Percentiles rank a stretch among this genome's conserved stretches.
Evolutionary conservation across 1,140 invertebrate genomes (phyloP).

Genomic region (Holotrichia oblita): DNA sequence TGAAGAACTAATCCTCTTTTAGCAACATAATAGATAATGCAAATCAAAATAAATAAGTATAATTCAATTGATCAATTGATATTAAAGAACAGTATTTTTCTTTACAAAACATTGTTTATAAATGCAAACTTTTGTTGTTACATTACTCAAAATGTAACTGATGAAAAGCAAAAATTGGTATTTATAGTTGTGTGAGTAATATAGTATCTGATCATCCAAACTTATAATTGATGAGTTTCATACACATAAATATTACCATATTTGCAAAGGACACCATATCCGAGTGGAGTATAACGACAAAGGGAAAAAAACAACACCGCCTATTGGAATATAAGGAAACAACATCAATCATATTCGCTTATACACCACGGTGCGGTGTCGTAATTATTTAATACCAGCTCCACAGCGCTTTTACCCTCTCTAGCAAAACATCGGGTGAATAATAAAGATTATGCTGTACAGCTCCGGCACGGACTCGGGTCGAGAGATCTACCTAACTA

Average conservation of each 20-base stretch:
- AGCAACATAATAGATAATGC: too few relatives aligned
- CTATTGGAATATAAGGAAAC: neutral
- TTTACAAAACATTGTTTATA: too few relatives aligned
- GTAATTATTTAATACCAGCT: neutral
- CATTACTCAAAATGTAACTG: too few relatives aligned
- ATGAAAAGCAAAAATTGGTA: too few relatives aligned
- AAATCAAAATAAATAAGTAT: too few relatives aligned
- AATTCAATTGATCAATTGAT: too few relatives aligned
- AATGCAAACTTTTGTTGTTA: too few relatives aligned
- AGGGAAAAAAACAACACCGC: neutral
- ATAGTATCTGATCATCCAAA: neutral
- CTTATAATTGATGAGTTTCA: slow-evolving; percentile 1
- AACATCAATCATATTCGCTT: neutral
- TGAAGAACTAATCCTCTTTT: too few relatives aligned
- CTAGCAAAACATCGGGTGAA: neutral
- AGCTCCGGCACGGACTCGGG: neutral
- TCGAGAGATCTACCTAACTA: neutral
- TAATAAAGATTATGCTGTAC: neutral
- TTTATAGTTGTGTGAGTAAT: too few relatives aligned
- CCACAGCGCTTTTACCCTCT: neutral
- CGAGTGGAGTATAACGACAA: neutral
- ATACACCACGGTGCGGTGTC: neutral
- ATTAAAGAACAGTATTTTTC: too few relatives aligned
- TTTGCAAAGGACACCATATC: neutral
- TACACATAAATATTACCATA: neutral